phyloP scores from a whole-genome alignment of 2,113 vertebrate genomes.

The Marmota monax region DNA sequence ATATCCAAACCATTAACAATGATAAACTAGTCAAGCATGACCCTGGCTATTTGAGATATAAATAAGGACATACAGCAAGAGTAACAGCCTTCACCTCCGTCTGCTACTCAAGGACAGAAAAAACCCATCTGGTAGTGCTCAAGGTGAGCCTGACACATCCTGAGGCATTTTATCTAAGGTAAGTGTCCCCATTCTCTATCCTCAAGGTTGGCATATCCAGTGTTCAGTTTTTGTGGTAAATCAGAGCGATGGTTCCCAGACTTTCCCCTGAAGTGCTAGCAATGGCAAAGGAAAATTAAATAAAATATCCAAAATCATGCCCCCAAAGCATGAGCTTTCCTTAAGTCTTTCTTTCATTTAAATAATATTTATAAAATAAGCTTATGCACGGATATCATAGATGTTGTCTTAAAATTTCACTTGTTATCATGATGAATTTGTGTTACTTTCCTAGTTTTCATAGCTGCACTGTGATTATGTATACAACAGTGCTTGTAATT shows the following conservation, averaged over 20 bases:
- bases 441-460: neutral
- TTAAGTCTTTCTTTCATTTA: neutral
- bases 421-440: neutral
- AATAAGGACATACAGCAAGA: neutral
- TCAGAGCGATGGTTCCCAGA: neutral
- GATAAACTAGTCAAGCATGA: neutral
- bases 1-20: neutral
- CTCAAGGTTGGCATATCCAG: neutral
- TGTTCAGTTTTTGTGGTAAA: neutral
- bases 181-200: neutral
- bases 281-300: neutral
- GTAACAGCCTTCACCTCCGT: neutral
- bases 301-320: neutral
- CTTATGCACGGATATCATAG: neutral
- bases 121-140: neutral
- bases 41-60: constrained; percentile 21
- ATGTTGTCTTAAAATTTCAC: neutral
- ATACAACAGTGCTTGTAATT: neutral
- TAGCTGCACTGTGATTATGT: neutral
- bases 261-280: neutral
- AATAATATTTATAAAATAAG: neutral
- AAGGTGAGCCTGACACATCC: neutral
- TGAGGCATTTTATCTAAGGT: neutral
- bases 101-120: neutral
- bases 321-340: neutral